These are phyloP conservation scores for Eulimnadia texana DNA, from an alignment of 1,140 invertebrate species.

Conservation along the genomic window DNA sequence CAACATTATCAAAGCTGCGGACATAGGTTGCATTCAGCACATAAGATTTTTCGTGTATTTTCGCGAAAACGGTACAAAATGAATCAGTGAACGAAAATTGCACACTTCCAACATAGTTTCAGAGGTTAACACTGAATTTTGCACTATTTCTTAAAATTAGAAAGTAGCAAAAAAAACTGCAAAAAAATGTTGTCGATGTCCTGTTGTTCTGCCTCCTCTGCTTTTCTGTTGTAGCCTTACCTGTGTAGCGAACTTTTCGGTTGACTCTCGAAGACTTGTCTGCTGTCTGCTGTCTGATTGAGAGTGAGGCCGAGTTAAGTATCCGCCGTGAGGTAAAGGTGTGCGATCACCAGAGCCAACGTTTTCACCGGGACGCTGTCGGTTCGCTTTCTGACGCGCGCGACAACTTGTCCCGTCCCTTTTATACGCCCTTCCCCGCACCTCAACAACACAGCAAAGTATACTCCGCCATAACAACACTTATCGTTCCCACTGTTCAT, in stretches of 20 bases:
- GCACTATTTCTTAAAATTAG: too few relatives aligned
- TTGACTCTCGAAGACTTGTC: too few relatives aligned
- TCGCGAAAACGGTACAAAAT: background rate
- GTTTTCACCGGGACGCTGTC: background rate
- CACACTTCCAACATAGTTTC: too few relatives aligned
- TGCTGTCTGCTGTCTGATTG: too few relatives aligned
- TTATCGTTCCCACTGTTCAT: too few relatives aligned
- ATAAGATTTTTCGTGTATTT: background rate
- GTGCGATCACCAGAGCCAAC: background rate
- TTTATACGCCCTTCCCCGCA: background rate
- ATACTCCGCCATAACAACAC: background rate
- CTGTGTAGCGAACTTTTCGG: too few relatives aligned
- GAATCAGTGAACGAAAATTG: background rate
- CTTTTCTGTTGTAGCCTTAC: too few relatives aligned
- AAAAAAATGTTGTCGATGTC: background rate
- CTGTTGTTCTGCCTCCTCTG: too few relatives aligned
- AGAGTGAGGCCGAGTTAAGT: too few relatives aligned
- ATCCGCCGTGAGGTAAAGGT: background rate
- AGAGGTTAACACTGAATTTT: too few relatives aligned
- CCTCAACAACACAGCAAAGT: background rate
- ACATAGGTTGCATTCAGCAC: too few relatives aligned
- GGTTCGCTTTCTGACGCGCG: background rate
- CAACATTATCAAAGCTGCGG: too few relatives aligned
- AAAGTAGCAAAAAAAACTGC: background rate
- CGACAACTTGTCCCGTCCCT: background rate